Evolutionary conservation across 2,797 vertebrate species (phyloP), one percentile per base, ranked within the genome.

Genomic region (Borostomias antarcticus): DNA sequence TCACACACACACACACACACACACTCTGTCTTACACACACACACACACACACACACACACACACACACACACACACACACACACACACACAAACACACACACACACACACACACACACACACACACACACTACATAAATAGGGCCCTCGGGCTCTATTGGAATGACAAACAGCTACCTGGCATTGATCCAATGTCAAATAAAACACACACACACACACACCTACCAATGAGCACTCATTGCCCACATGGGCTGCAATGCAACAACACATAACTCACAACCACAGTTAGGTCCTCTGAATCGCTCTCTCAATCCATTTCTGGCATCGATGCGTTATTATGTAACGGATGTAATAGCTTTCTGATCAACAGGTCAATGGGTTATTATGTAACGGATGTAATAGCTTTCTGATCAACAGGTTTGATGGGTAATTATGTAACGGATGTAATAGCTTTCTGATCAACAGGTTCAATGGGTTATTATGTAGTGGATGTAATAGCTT

Each of bases 81-180:
- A 33, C 32, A 33, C 32, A 33, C 32, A 33, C 32, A 33, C 32
- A 33, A 4, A 37, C 33, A 2, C 33, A 33, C 9, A 4, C 2
- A 48, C 6, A 48, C 15, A 17, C 15, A 6, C 15, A 48, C 45
- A 19, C 19, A 15, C 25, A 8, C 21, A 52, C 21, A 10, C 7
- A 4, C 32, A 37, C 13, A 25, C 28, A 56, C 53, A 54, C 28
- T 32, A 28, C 53, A 56, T 28, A 9, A 28, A 53, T 11, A 29
- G 28, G 29, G 28, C 17, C 53, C 15, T 21, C 28, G 19, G 28
- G 29, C 53, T 33, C n/a, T n/a, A 30, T 19, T 56, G 29, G 11
- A 56, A 33, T 56, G 29, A 30, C 13, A 54, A 56, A 56, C 53
- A 56, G 15, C 53, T 56, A 28, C 17, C 28, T 56, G 53, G 26